Percentiles rank a stretch among this genome's conserved stretches.
Evolutionary conservation across 1,140 invertebrate species (phyloP).

Genomic region (Drosophila ficusphila): DNA sequence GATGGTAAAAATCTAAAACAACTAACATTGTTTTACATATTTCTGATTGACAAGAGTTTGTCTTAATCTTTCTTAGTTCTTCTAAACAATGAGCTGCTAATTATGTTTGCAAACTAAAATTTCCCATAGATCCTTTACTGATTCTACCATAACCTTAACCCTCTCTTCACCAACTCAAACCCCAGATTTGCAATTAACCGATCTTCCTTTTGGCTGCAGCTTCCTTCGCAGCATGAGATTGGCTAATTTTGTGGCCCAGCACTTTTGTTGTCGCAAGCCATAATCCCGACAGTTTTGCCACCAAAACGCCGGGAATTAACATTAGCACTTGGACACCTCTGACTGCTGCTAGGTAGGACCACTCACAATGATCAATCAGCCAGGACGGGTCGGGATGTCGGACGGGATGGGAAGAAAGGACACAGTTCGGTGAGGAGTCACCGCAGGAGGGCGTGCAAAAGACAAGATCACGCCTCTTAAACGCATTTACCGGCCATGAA

Average conservation of each 20-base stretch:
- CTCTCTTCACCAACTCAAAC: neutral
- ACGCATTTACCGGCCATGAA: slow-evolving; percentile 55
- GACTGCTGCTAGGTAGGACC: slow-evolving; percentile 19
- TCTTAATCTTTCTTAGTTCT: no score
- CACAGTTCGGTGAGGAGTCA: slow-evolving; percentile 29
- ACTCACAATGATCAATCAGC: slow-evolving; percentile 76
- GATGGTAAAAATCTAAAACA: no score
- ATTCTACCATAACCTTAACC: neutral
- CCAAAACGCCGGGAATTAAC: slow-evolving; percentile 60
- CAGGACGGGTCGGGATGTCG: slow-evolving; percentile 27
- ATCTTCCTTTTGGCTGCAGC: slow-evolving; percentile 29
- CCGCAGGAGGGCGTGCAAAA: slow-evolving; percentile 79
- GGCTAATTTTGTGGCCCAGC: slow-evolving; percentile 57
- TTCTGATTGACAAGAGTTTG: no score
- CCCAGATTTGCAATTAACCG: slow-evolving; percentile 56
- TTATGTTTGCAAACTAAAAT: neutral
- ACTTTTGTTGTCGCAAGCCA: slow-evolving; percentile 47
- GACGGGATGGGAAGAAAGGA: slow-evolving; percentile 5
- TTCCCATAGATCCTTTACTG: neutral
- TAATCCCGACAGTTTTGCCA: slow-evolving; percentile 72
- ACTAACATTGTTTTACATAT: no score
- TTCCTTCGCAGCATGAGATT: slow-evolving; percentile 59
- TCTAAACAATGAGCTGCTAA: slow-evolving; percentile 1
- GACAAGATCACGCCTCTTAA: slow-evolving; percentile 80
- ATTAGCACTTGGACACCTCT: slow-evolving; percentile 38